Base-by-base conservation (phyloP, 2,113 vertebrate genomes). In the Scortum barcoo region DNA sequence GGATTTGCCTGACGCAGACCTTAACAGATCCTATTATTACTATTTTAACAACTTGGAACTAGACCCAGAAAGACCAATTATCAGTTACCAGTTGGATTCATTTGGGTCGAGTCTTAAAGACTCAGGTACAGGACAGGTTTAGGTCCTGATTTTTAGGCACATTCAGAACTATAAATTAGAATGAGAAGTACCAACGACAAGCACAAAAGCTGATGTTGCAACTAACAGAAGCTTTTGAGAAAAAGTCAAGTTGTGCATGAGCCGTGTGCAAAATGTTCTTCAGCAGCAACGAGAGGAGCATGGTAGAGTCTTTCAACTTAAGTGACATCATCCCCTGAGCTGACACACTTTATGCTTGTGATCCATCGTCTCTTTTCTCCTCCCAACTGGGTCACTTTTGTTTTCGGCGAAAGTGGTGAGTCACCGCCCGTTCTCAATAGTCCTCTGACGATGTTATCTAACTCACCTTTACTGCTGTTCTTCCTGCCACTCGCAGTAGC, bases 401-500 rank as follows among this genome's bases (percentile, higher is more conserved):
- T 76, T 84, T 84, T 77, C 6, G 13, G 72, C 51, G 53, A 65
- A 65, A 79, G 72, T 38, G 76, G 72, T 87, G 84, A 88, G 68
- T 88, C 81, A 83, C 72, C 5, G 20, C 53, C 26, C 42, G 38
- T 56, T 63, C 51, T 56, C 57, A 26, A 1, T 22, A 20, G 56
- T 28, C 56, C 42, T 84, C 60, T 30, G 57, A 51, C 81, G 56
- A 84, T 66, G 33, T 86, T 62, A 86, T 58, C 76, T 60, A 83
- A 66, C 67, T 69, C 83, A 67, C 81, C 68, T 86, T 79, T 53
- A 44, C 65, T 56, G 82, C 42, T 19, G 36, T 76, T 68, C 78
- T 16, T 69, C 26, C 36, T 54, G 44, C 38, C 33, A 40, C 46
- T 61, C 48, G 51, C 57, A 36, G 26, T 1, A 30, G 72, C 38